Evolutionary conservation across 2,888 invertebrate genomes (phyloP), one percentile per base, ranked within the genome.

Genomic region (Axea sp.): DNA sequence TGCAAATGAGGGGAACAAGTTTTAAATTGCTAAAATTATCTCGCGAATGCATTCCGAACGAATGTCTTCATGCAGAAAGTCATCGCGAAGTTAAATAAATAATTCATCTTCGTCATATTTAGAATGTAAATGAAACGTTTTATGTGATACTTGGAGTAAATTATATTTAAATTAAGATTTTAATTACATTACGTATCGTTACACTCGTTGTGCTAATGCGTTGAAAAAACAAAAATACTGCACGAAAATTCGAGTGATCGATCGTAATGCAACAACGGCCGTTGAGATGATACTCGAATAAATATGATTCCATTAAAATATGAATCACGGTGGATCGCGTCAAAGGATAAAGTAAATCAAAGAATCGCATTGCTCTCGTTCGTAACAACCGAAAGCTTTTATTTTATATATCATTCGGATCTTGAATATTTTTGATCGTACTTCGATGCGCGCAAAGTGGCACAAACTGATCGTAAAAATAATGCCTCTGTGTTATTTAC

Each of bases 321-420:
- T n/a, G n/a, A n/a, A n/a, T n/a, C n/a, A n/a, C n/a, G n/a, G n/a
- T n/a, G n/a, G n/a, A n/a, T n/a, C n/a, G n/a, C n/a, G n/a, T n/a
- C n/a, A n/a, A n/a, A n/a, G n/a, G n/a, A n/a, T n/a, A n/a, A n/a
- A n/a, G n/a, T n/a, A n/a, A n/a, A n/a, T n/a, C n/a, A n/a, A n/a
- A n/a, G 47, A 37, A 26, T 12, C 1, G 8, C 26, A 55, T 55
- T 43, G 43, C 37, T 45, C 39, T 55, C 37, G 55, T 37, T 67
- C 57, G 26, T 39, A 49, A 67, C 67, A 57, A 47, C 39, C 8
- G 49, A 67, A 67, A 57, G 47, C 57, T 57, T 67, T 57, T 33
- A 47, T 45, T 45, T 55, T 31, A 31, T 37, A 26, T 14, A 30
- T 28, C 45, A 43, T 30, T 51, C 30, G 19, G 11, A 37, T 26